Conservation (phyloP, 35 echinoderm and acorn worm genomes). For the Ophiothrix spiculata region DNA sequence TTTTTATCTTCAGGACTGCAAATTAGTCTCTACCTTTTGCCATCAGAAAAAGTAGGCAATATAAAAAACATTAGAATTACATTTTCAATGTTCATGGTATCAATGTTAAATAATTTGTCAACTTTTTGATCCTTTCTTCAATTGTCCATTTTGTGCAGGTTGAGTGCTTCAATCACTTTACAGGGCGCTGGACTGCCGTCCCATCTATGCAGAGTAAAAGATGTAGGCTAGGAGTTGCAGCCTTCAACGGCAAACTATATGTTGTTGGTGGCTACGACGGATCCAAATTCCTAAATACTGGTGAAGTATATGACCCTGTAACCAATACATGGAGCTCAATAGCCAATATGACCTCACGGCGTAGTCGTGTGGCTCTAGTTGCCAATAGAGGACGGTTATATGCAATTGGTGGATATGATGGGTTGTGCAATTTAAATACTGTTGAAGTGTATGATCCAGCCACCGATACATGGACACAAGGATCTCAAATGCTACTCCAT, state of each 20-base stretch:
- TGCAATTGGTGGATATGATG: conserved; percentile 95
- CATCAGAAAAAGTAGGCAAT: too few species aligned
- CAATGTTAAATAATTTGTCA: background rate
- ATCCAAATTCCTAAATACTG: conserved; percentile 89
- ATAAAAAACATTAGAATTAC: too few species aligned
- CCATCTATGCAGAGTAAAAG: conserved; percentile 90
- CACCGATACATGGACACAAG: conserved; percentile 72
- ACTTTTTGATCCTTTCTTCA: background rate
- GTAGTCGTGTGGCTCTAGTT: conserved; percentile 89
- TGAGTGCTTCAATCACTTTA: conserved; percentile 98
- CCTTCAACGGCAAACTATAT: conserved; percentile 96
- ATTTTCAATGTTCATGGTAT: too few species aligned
- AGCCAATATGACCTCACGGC: conserved; percentile 78
- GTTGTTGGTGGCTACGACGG: conserved; percentile 96
- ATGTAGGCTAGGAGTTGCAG: conserved; percentile 87
- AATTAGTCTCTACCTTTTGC: too few species aligned
- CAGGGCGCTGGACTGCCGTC: conserved; percentile 89
- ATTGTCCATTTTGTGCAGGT: conserved; percentile 71
- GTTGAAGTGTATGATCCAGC: conserved; percentile 84
- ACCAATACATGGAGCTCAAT: conserved; percentile 73
- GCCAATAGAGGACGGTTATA: conserved; percentile 85
- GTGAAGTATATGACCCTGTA: conserved; percentile 93
- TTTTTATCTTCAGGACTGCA: too few species aligned
- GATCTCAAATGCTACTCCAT: conserved; percentile 70
- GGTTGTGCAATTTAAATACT: conserved; percentile 87